These are phyloP conservation scores for Potorous gilbertii DNA, from an alignment of 2,797 vertebrate genomes.

Conservation along the genomic window DNA sequence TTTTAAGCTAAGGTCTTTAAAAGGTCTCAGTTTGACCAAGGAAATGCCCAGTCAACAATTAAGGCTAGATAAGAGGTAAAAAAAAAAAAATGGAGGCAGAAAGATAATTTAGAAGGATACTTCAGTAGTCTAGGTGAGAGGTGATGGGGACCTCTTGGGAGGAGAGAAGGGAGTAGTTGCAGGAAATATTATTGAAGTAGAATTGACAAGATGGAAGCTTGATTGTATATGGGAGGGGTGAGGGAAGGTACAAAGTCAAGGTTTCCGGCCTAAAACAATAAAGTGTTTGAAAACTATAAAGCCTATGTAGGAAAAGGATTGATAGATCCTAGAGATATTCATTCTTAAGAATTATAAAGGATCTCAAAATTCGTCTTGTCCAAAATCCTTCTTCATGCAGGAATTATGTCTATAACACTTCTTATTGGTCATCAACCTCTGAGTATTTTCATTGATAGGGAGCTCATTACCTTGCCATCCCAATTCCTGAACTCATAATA, in stretches of 20 bases:
- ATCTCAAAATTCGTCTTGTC: not conserved
- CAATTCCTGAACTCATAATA: not conserved
- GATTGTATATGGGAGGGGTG: not conserved
- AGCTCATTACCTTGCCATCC: not conserved
- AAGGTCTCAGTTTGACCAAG: no score
- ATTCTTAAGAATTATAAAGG: not conserved
- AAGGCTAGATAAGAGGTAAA: no score
- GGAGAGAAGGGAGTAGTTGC: not conserved
- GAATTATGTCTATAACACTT: not conserved
- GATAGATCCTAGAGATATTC: not conserved
- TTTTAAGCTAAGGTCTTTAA: no score
- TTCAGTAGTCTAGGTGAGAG: not conserved
- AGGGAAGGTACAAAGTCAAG: not conserved
- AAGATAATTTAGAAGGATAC: not conserved
- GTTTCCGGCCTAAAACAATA: not conserved
- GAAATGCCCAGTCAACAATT: no score
- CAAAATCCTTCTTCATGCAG: not conserved
- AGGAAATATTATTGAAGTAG: not conserved
- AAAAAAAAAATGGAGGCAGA: not conserved
- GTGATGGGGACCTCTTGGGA: not conserved
- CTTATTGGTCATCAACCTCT: not conserved
- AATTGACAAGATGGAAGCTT: not conserved
- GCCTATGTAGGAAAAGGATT: not conserved
- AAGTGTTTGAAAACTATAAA: not conserved
- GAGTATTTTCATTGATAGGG: not conserved